Evolutionary conservation across 2,888 invertebrate genomes (phyloP).

Genomic region (Cotesia congregata): DNA sequence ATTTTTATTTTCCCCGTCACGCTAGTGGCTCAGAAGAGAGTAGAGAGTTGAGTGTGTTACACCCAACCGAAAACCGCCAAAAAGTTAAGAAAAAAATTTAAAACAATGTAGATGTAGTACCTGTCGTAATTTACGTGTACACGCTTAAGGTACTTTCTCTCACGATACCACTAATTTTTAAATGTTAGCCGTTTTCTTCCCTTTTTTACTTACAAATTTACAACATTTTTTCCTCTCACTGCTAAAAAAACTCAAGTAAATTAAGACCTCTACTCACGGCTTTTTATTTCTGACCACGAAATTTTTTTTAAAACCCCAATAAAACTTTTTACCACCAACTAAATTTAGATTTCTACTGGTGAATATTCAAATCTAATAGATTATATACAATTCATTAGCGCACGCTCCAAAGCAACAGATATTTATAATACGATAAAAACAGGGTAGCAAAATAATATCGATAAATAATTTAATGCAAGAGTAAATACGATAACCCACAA

Average conservation of each 20-base stretch:
- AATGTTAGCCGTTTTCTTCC: background rate
- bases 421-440: background rate
- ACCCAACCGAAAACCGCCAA: background rate
- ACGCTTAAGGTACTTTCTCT: background rate
- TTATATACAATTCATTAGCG: background rate
- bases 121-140: background rate
- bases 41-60: background rate
- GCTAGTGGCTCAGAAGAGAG: background rate
- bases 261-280: background rate
- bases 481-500: background rate
- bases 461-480: background rate
- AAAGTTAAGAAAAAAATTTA: background rate
- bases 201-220: background rate
- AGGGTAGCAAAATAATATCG: background rate
- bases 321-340: background rate
- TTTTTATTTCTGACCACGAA: background rate
- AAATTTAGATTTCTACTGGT: background rate
- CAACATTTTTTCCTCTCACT: background rate
- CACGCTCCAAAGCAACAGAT: background rate
- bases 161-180: background rate
- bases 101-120: background rate
- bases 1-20: slow-evolving; percentile 2
- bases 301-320: background rate
- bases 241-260: background rate
- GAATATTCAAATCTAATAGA: background rate